A percentile compares a stretch with the other conserved stretches of the same genome.
These are phyloP conservation scores for Lucifuga dentata DNA, from an alignment of 2,113 vertebrate genomes.

Conservation along the genomic window DNA sequence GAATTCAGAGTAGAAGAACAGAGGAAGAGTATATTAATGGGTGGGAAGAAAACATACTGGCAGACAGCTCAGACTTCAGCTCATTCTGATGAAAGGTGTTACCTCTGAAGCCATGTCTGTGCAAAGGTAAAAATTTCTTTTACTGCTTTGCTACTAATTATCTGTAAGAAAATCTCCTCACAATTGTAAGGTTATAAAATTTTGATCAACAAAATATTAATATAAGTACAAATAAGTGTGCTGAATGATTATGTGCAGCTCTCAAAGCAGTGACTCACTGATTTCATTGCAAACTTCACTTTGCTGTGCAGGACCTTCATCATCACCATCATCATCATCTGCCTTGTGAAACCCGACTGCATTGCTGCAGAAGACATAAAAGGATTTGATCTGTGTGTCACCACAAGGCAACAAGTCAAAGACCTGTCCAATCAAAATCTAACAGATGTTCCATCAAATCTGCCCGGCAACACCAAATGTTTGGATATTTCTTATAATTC, in stretches of 20 bases:
- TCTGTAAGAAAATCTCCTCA: too few species aligned
- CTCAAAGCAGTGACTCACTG: not conserved
- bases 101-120: constrained; percentile 27
- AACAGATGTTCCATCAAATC: constrained; percentile 49
- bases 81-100: not conserved
- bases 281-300: not conserved
- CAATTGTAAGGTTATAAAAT: too few species aligned
- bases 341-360: not conserved
- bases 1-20: not conserved
- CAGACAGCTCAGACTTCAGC: not conserved
- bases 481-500: constrained; percentile 74
- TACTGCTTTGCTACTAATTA: not conserved
- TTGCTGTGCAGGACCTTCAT: constrained; percentile 20
- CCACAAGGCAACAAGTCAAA: constrained; percentile 17
- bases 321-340: not conserved
- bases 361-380: not conserved
- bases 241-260: too few species aligned
- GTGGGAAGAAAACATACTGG: not conserved
- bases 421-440: constrained; percentile 61
- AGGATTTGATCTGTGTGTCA: constrained; percentile 52
- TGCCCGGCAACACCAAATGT: constrained; percentile 56
- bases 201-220: too few species aligned
- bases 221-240: not conserved
- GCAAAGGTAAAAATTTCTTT: constrained; percentile 11
- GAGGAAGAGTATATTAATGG: not conserved